Conservation (phyloP, 2,888 invertebrate species). For the Miltochrista miniata region DNA sequence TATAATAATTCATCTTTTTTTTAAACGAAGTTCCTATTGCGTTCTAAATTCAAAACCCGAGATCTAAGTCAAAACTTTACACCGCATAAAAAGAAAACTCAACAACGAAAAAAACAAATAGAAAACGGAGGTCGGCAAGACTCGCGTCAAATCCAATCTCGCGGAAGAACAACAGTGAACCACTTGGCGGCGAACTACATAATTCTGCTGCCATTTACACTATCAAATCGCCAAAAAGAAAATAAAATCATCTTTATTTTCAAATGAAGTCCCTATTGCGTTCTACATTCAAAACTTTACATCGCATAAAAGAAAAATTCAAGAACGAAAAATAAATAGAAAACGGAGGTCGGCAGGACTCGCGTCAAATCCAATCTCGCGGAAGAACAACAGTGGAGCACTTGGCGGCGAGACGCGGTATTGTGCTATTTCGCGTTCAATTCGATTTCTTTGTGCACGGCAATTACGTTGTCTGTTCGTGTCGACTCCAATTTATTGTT, state of each 20-base stretch:
- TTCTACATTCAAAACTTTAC: conserved; percentile 21
- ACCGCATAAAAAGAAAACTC: no score
- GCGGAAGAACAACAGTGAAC: conserved; percentile 17
- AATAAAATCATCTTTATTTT: no score
- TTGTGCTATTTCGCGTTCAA: conserved; percentile 17
- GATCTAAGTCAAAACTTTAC: no score
- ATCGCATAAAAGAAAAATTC: conserved; percentile 5
- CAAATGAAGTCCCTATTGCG: no score
- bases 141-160: conserved; percentile 33
- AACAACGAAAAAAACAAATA: no score
- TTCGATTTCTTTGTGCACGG: conserved; percentile 27
- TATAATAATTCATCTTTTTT: no score
- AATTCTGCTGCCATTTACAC: no score
- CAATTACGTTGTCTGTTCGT: conserved; percentile 19
- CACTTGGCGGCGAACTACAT: conserved; percentile 24
- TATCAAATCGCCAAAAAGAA: no score
- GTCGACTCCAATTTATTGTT: conserved; percentile 21
- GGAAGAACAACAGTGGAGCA: conserved; percentile 19
- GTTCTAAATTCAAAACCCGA: no score
- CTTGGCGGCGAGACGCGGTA: conserved; percentile 19
- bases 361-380: conserved; percentile 33
- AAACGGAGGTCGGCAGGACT: conserved; percentile 5
- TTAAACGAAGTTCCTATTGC: no score
- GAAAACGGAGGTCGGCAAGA: no score
- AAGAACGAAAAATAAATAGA: conserved; percentile 12